Evolutionary conservation across 2,797 vertebrate genomes (phyloP), one percentile per base, ranked within the genome.

Genomic region (Mionectes olivaceus): DNA sequence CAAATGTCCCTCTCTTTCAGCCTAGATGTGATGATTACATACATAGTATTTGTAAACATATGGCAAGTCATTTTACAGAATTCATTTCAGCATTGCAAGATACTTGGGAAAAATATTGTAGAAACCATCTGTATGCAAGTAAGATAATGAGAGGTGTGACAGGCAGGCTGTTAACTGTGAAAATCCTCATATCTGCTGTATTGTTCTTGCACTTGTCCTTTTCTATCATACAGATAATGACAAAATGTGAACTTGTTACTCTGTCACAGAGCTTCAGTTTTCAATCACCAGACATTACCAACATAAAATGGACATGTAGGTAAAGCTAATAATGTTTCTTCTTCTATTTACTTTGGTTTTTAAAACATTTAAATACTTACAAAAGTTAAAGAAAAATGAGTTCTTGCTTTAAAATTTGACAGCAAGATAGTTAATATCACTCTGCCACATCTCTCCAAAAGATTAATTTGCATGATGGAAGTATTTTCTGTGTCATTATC

Each of bases 11-110:
- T 57, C 32, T 53, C 56, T 80, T 47, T 50, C 23, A 87, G 53
- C 68, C 23, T 83, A 91, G 33, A 83, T 13, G 32, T 55, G 43
- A 85, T 70, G 47, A 73, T 80, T 55, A 92, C 73, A 33, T 44
- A 30, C 11, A 35, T 47, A 68, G 53, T 76, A 82, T 73, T 94
- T 95, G 90, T 84, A 93, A 97, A 89, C 78, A 44, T 61, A 90
- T 71, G 59, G 19, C 41, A 86, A 91, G 88, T 89, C 8, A 71
- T 79, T 84, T 70, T 75, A 89, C 24, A 57, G 59, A 88, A 94
- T 79, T 60, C 27, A 76, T 57, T 70, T 91, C 37, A 61, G n/a
- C 64, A 43, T 64, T 93, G 13, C 19, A 79, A n/a, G 19, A n/a
- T 71, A 85, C 46, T 86, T 84, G 39, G 11, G 63, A 49, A 80